Base-by-base conservation (phyloP, 2,113 vertebrate species). In the Lamprotornis superbus region DNA sequence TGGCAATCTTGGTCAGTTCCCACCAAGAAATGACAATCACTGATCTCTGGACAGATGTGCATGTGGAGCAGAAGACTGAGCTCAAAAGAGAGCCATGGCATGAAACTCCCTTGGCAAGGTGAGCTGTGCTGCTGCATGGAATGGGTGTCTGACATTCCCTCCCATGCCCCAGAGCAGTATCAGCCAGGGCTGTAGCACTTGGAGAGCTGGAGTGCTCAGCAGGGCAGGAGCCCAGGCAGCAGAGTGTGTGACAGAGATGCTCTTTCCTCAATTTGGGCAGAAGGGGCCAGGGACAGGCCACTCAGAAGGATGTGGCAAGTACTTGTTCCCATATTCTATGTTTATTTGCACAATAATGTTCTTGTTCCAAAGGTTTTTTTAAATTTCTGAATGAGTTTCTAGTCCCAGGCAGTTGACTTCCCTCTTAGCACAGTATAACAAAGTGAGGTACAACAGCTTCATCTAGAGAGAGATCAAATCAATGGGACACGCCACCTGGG, bases 111-210 rank as follows among this genome's bases (percentile, higher is more conserved):
- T 63, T 52, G 47, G 20, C n/a, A 28, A 37, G n/a, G 37, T 23
- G 53, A n/a, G 9, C 47, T 23, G 49, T 42, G 24, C 52, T 31
- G 60, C 56, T 87, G 27, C 39, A 5, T 11, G 64, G 47, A 33
- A 16, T 4, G 21, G 35, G 7, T 31, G 33, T 49, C 31, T 35
- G 35, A 6, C 35, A 15, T 8, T 25, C 17, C 42, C 65, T 8
- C 0, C 21, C 5, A 1, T 4, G 12, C 9, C n/a, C 40, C 21
- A 57, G 10, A 0, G 65, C 5, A 16, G n/a, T 7, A 14, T 5
- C 35, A 24, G 40, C 20, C 49, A 35, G 82, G 52, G 23, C 44
- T 60, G 42, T 2, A 49, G 40, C 33, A 11, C 37, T 24, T 16
- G 2, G 11, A 24, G 44, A 64, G 61, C 24, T 11, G 17, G 14